Conservation (phyloP, 2,797 vertebrate genomes). For the Hemibagrus guttatus region DNA sequence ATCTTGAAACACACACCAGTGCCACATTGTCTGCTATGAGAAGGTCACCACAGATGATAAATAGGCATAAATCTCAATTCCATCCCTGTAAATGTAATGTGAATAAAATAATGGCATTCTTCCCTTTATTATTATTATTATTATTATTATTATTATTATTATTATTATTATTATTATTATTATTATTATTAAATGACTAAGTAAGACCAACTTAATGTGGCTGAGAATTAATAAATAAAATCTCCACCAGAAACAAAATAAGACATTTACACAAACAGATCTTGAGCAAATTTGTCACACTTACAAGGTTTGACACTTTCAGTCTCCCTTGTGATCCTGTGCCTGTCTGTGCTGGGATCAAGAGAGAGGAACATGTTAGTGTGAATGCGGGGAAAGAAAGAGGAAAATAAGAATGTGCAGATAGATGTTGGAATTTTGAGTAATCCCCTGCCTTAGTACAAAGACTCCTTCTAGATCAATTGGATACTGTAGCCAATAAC, state of each 20-base stretch:
- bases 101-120: too few species aligned
- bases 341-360: conserved; percentile 26
- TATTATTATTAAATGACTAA: conserved; percentile 14
- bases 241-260: conserved; percentile 32
- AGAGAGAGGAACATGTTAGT: not conserved
- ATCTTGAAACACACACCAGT: not conserved
- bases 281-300: conserved; percentile 33
- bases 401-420: conserved; percentile 48
- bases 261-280: conserved; percentile 30
- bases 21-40: not conserved
- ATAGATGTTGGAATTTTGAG: conserved; percentile 65
- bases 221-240: conserved; percentile 19
- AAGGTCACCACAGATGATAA: not conserved
- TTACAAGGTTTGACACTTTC: conserved; percentile 36
- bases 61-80: not conserved
- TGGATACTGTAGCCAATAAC: conserved; percentile 61
- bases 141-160: too few species aligned
- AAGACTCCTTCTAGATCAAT: conserved; percentile 65
- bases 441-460: conserved; percentile 70
- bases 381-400: not conserved
- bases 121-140: too few species aligned
- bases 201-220: not conserved
- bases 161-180: not conserved
- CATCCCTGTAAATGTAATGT: too few species aligned
- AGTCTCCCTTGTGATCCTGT: conserved; percentile 39